These are phyloP conservation scores for Halichoeres trimaculatus DNA, from an alignment of 2,113 vertebrate species.

Conservation along the genomic window DNA sequence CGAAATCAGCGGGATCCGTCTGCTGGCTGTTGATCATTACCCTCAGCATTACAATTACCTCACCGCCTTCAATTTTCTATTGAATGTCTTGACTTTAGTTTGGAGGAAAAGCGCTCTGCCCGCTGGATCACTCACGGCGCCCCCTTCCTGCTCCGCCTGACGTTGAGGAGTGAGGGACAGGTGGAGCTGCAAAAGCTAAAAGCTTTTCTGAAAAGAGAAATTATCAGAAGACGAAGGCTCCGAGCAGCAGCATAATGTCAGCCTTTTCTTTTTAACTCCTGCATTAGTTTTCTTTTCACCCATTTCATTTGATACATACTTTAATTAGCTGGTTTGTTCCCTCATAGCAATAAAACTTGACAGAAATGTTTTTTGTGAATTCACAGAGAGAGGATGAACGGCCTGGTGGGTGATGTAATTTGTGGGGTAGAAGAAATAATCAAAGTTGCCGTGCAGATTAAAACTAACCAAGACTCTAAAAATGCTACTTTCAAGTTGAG, in stretches of 20 bases:
- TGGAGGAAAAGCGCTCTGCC: conserved; percentile 8
- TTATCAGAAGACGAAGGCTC: neutral
- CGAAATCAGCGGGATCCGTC: conserved; percentile 22
- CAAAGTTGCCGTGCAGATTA: neutral
- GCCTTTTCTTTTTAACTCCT: neutral
- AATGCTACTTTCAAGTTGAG: conserved; percentile 4
- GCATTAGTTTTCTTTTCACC: neutral
- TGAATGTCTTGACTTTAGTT: conserved; percentile 1
- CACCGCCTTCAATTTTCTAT: conserved; percentile 8
- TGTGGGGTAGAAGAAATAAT: conserved; percentile 3
- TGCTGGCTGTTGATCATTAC: conserved; percentile 31
- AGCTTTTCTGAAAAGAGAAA: conserved; percentile 17
- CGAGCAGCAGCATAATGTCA: neutral
- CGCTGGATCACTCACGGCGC: neutral
- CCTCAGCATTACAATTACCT: conserved; percentile 13
- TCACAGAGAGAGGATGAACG: neutral
- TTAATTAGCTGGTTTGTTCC: conserved; percentile 10
- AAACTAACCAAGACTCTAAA: neutral
- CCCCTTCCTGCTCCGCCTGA: neutral
- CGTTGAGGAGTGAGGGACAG: neutral
- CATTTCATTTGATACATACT: neutral
- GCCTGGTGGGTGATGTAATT: neutral
- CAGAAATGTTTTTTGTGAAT: neutral
- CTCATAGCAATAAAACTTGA: neutral
- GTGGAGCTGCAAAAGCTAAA: conserved; percentile 10